Evolutionary conservation across 1,140 invertebrate genomes (phyloP), one percentile per base, ranked within the genome.

Genomic region (Palaemon carinicauda): DNA sequence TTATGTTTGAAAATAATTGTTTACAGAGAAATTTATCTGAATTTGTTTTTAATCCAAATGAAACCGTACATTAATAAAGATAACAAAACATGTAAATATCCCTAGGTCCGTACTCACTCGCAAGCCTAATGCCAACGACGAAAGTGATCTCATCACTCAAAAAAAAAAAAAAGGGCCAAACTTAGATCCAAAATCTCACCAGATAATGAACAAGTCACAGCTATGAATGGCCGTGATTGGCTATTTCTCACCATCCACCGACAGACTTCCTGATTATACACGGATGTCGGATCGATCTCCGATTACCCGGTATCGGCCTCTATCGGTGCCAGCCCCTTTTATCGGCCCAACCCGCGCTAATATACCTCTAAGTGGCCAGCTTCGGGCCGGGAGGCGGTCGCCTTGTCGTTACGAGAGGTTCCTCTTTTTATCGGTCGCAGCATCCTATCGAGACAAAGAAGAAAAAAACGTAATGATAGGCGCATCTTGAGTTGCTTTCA

Each of bases 231-330:
- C 75, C 75, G 50, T 80, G 84, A 86, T 80, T 86, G 84, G 77
- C 84, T 80, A 80, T 86, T 86, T 86, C 84, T 86, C 84, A 78
- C 77, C 84, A 86, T 74, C 84, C 80, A 65, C 73, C 78, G 75
- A 86, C 84, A 86, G 84, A 86, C 84, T 77, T 86, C 52, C 65
- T 86, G 84, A 86, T 86, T 86, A 86, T 86, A 86, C 84, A 86
- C 60, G 84, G 84, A 79, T 86, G 84, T 86, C 84, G 84, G 84
- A 86, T 86, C 77, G 84, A 86, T 86, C 77, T 69, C 50, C 74
- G 84, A 86, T 86, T 86, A 86, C 77, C 51, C 50, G 29, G 33
- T 80, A 80, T 80, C 77, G 41, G 3, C 7, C 41, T 77, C 21
- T 50, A 86, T 86, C 84, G 50, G 71, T 19, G 52, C 21, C 50